A percentile compares a stretch with the other conserved stretches of the same genome.
Conservation (phyloP, 53 echinoderm and acorn worm genomes). For the Astropecten irregularis region DNA sequence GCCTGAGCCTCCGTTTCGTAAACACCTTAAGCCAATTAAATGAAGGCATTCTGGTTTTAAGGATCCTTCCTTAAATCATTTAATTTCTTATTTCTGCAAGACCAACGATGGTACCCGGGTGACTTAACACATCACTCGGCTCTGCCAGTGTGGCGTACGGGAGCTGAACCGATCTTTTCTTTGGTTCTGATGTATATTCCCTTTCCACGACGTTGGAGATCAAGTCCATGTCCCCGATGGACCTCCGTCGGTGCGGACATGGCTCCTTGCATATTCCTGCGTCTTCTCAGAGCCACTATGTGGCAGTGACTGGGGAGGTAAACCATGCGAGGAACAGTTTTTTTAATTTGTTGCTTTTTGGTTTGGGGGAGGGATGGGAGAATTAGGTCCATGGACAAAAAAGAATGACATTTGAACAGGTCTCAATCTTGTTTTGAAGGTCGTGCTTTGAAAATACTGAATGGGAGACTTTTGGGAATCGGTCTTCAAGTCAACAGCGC, state of each 20-base stretch:
- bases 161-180: constrained; percentile 80
- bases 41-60: neutral
- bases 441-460: neutral
- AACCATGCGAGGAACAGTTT: constrained; percentile 96
- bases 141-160: constrained; percentile 91
- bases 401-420: too few relatives aligned
- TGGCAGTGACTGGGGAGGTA: constrained; percentile 92
- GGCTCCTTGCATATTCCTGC: constrained; percentile 96
- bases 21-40: too few relatives aligned
- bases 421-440: neutral
- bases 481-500: too few relatives aligned
- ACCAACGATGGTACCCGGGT: constrained; percentile 75
- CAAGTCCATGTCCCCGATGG: constrained; percentile 78
- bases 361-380: too few relatives aligned
- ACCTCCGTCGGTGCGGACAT: constrained; percentile 79
- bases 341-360: neutral
- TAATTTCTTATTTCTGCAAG: neutral
- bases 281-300: constrained; percentile 90
- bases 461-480: too few relatives aligned
- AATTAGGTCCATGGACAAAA: too few relatives aligned
- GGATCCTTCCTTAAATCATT: too few relatives aligned
- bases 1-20: too few relatives aligned
- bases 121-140: constrained; percentile 64
- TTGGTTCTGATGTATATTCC: constrained; percentile 91
- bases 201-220: constrained; percentile 93